Conservation (phyloP, 2,113 vertebrate genomes). For the Callipepla squamata region DNA sequence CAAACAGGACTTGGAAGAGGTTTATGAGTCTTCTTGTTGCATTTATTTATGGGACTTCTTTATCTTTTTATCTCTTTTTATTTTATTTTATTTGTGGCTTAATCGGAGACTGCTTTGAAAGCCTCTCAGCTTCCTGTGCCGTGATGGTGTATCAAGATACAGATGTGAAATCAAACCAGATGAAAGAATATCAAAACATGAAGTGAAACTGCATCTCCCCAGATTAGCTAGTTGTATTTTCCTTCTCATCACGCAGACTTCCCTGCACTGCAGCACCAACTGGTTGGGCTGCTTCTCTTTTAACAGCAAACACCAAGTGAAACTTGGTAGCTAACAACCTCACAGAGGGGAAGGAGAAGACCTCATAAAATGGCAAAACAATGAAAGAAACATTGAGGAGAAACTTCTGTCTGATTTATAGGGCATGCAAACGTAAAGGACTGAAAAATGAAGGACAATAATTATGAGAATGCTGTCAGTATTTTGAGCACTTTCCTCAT, state of each 20-base stretch:
- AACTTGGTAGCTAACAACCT: neutral
- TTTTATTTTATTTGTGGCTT: neutral
- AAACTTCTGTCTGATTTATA: neutral
- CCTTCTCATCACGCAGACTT: neutral
- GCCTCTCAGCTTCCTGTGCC: neutral
- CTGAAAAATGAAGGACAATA: neutral
- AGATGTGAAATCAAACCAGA: slow-evolving; percentile 38
- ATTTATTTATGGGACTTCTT: neutral
- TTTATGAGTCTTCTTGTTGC: neutral
- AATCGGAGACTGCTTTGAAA: slow-evolving; percentile 16
- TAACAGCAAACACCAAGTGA: neutral
- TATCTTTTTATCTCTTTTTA: neutral
- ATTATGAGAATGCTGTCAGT: neutral
- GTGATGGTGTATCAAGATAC: neutral
- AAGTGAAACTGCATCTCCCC: slow-evolving; percentile 7
- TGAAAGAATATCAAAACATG: neutral
- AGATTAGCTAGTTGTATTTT: neutral
- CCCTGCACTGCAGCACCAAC: neutral
- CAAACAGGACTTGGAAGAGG: neutral
- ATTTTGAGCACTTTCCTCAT: neutral
- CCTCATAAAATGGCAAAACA: neutral
- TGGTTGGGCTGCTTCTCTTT: neutral
- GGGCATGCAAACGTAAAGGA: neutral
- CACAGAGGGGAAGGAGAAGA: neutral
- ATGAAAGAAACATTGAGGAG: neutral